Conservation (phyloP, 2,888 invertebrate species). For the Habrosyne pyritoides region DNA sequence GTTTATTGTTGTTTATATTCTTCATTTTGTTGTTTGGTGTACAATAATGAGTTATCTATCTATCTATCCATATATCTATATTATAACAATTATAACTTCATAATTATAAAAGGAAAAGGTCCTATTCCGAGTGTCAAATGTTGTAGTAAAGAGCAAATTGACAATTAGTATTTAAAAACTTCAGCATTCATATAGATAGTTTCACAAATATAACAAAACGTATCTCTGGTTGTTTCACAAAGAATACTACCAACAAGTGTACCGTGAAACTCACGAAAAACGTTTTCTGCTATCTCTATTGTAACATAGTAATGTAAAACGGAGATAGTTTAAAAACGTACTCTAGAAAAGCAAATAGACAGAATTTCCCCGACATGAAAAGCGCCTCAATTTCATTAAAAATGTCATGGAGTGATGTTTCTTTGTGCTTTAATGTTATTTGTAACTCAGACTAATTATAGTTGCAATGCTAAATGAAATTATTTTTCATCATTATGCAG, state of each 20-base stretch:
- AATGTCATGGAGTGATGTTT: not conserved
- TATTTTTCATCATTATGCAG: not conserved
- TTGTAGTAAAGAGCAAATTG: no score
- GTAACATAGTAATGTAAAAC: not conserved
- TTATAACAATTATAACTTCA: no score
- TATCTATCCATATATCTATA: no score
- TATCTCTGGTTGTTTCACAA: not conserved
- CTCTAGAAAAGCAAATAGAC: not conserved
- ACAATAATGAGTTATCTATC: no score
- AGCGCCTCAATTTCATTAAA: not conserved
- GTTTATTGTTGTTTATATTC: no score
- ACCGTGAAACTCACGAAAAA: not conserved
- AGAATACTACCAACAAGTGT: not conserved
- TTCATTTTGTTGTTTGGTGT: no score
- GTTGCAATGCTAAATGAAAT: not conserved
- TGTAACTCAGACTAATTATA: not conserved
- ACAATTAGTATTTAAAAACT: not conserved
- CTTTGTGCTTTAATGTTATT: not conserved
- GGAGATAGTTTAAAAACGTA: not conserved
- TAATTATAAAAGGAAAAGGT: no score
- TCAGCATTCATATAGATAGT: not conserved
- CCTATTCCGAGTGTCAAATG: no score
- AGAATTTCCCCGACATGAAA: not conserved
- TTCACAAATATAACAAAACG: not conserved
- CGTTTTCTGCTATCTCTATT: not conserved